A percentile compares a stretch with the other conserved stretches of the same genome.
phyloP scores from a whole-genome alignment of 2,888 invertebrate species.

The Pristionchus mayeri region DNA sequence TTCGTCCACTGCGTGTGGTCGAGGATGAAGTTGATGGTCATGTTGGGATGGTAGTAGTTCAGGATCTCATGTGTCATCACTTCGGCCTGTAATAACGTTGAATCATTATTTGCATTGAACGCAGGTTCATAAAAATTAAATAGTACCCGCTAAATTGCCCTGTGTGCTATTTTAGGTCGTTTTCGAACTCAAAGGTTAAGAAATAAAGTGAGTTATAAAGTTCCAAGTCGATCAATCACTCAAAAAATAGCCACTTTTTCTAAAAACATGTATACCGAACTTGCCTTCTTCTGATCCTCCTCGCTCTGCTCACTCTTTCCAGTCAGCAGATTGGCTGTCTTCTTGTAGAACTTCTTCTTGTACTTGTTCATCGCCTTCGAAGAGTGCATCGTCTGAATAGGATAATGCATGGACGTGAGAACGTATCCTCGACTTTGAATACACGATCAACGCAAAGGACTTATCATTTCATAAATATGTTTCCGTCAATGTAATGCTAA shows the following conservation, averaged over 20 bases:
- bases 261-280: not conserved
- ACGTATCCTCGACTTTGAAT: not conserved
- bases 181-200: no score
- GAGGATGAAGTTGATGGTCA: constrained; percentile 93
- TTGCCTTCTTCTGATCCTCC: constrained; percentile 80
- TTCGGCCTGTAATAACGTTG: constrained; percentile 59
- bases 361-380: constrained; percentile 79
- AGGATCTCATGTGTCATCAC: constrained; percentile 82
- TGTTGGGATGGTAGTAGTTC: constrained; percentile 99
- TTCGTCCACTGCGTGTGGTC: constrained; percentile 96
- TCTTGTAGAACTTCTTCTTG: constrained; percentile 88
- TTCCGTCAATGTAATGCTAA: not conserved
- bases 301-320: constrained; percentile 81
- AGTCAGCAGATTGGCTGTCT: constrained; percentile 93
- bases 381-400: constrained; percentile 61
- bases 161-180: no score
- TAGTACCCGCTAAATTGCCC: no score
- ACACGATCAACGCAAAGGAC: not conserved
- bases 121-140: no score
- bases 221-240: no score
- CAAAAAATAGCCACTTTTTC: no score
- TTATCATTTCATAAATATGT: not conserved
- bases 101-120: no score
- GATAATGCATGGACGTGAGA: no score
- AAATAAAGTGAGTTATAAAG: no score